phyloP scores from a whole-genome alignment of 1,140 invertebrate genomes.

The Ridgeia piscesae region DNA sequence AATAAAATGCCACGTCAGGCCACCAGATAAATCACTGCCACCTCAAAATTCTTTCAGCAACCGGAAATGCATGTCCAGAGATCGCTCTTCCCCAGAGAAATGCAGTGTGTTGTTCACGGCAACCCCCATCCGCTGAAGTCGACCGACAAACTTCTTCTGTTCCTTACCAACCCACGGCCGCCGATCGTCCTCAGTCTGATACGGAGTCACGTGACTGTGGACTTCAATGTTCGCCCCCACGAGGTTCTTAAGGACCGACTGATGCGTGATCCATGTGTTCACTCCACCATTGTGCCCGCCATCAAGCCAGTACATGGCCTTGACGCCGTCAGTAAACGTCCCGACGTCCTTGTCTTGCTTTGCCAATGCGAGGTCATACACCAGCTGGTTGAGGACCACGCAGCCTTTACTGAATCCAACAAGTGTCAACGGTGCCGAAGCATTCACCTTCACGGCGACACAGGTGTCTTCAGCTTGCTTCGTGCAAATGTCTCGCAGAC shows the following conservation, averaged over 20 bases:
- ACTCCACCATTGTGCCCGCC: slow-evolving; percentile 80
- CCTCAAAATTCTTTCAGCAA: slow-evolving; percentile 6
- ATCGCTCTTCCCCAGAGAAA: slow-evolving; percentile 67
- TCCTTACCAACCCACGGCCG: slow-evolving; percentile 81
- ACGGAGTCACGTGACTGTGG: slow-evolving; percentile 80
- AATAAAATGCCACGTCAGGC: background rate
- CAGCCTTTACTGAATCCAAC: slow-evolving; percentile 91
- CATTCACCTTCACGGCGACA: background rate
- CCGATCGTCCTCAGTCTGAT: slow-evolving; percentile 73
- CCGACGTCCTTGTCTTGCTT: slow-evolving; percentile 31
- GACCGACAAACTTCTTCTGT: slow-evolving; percentile 73
- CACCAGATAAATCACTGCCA: background rate
- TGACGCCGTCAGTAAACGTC: slow-evolving; percentile 42
- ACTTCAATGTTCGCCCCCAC: slow-evolving; percentile 47
- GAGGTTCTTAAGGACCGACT: slow-evolving; percentile 70
- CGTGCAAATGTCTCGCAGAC: background rate
- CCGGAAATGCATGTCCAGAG: slow-evolving; percentile 69
- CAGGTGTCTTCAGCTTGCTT: background rate
- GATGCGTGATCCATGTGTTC: slow-evolving; percentile 81
- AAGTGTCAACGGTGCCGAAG: background rate
- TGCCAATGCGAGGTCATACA: slow-evolving; percentile 73
- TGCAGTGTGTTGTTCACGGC: slow-evolving; percentile 66
- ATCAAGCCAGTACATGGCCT: slow-evolving; percentile 83
- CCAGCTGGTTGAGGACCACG: slow-evolving; percentile 84
- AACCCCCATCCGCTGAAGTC: slow-evolving; percentile 68